Base-by-base conservation (phyloP, 2,113 vertebrate species). In the Gallinago media region DNA sequence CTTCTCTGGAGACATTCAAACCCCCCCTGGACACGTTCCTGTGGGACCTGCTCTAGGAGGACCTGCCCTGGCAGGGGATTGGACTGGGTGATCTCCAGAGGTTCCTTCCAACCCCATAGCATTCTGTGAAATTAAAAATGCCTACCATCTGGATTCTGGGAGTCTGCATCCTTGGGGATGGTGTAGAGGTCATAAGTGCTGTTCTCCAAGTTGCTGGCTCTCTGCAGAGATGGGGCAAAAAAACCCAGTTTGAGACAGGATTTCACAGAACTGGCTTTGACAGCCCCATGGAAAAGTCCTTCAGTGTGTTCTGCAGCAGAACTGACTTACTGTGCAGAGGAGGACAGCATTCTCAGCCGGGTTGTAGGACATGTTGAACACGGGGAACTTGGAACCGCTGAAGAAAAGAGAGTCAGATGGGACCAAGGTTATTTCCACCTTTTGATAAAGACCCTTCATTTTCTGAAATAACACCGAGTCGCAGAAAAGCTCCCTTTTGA, bases 361-460 rank as follows among this genome's bases (percentile, higher is more conserved):
- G 95, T 99, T 99, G 94, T 99, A 99, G 0, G 99, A 99, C 99
- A 99, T 99, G 96, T 98, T 99, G 97, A 99, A 99, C 77, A 99
- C 99, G 0, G 99, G 99, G 95, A 99, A 99, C 96, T 99, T 99
- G 32, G 99, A 99, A 26, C 99, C 99, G 46, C 99, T 99, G 93
- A 15, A 83, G 67, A 49, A 16, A 63, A 80, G 8, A 70, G 34
- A 89, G 27, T 52, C 13, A 66, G 22, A 52, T 44, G 0, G 3
- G 11, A 49, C 1, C 26, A n/a, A 4, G 8, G 8, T n/a, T 29
- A 34, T 25, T 75, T 31, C 63, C 34, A 49, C 21, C 32, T 42
- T 11, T 26, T 36, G 22, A 31, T 17, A 31, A 65, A 46, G 0
- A 1, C 11, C 40, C 11, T 34, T 17, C 6, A 10, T 56, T 36